Percentiles rank a stretch among this genome's conserved stretches.
These are phyloP conservation scores for Drosophila fungiperda DNA, from an alignment of 2,888 invertebrate species.

Conservation along the genomic window DNA sequence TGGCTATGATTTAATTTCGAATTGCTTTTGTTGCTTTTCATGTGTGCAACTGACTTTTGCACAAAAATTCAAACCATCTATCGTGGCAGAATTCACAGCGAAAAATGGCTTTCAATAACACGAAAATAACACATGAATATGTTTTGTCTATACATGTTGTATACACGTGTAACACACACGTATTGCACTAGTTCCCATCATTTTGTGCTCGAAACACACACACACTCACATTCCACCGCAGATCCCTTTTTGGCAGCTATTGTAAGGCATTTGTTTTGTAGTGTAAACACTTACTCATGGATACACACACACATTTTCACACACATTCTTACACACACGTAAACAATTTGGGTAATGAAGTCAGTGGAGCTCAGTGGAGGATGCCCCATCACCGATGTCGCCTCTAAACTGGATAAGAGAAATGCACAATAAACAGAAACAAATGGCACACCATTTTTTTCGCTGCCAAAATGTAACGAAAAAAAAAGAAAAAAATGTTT, in stretches of 20 bases:
- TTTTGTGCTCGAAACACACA: constrained; percentile 41
- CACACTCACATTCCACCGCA: constrained; percentile 25
- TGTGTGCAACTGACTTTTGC: constrained; percentile 12
- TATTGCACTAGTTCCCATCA: constrained; percentile 38
- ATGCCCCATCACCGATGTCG: constrained; percentile 43
- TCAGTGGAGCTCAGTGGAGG: constrained; percentile 58
- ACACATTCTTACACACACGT: constrained; percentile 41
- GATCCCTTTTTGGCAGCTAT: constrained; percentile 30
- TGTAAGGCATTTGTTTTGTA: constrained; percentile 61
- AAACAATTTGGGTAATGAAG: constrained; percentile 69
- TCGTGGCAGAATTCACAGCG: constrained; percentile 29
- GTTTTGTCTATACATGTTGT: not conserved
- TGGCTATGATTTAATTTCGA: not conserved
- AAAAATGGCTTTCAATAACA: constrained; percentile 63
- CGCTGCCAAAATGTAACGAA: constrained; percentile 20
- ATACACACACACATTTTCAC: constrained; percentile 39
- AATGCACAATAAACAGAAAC: constrained; percentile 70
- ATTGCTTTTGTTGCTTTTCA: constrained; percentile 7
- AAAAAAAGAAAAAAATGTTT: constrained; percentile 39
- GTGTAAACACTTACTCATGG: constrained; percentile 60
- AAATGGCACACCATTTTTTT: constrained; percentile 62
- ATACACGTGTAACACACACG: constrained; percentile 2
- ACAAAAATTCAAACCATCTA: constrained; percentile 20
- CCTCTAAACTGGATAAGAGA: constrained; percentile 64
- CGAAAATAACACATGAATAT: constrained; percentile 39